These are phyloP conservation scores for Acanthurus lineatus DNA, from an alignment of 2,797 vertebrate species.

Conservation along the genomic window DNA sequence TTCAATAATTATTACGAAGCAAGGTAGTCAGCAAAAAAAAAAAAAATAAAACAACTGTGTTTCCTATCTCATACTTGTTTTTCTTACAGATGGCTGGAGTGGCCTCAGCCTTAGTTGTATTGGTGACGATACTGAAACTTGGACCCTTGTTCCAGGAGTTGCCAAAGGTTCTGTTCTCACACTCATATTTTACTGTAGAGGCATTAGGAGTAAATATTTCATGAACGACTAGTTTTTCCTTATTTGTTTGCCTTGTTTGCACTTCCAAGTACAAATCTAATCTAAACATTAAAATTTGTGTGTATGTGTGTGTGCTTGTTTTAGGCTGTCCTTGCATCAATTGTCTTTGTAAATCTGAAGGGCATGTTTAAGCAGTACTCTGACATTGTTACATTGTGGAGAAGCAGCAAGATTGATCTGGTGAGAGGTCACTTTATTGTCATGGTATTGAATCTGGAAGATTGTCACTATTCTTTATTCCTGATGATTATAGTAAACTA, in stretches of 20 bases:
- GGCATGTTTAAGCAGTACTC: slow-evolving; percentile 93
- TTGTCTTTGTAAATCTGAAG: slow-evolving; percentile 93
- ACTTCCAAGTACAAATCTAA: not conserved
- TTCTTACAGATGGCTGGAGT: slow-evolving; percentile 89
- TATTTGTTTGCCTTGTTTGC: not conserved
- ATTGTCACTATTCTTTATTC: not conserved
- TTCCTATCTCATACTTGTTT: not conserved
- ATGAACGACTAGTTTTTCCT: not conserved
- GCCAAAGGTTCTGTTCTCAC: slow-evolving; percentile 88
- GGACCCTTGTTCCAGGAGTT: slow-evolving; percentile 92
- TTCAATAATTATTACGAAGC: too few relatives aligned
- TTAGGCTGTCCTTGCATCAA: slow-evolving; percentile 91
- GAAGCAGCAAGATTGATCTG: slow-evolving; percentile 90
- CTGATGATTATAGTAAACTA: not conserved
- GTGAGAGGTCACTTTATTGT: slow-evolving; percentile 80
- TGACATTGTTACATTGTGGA: slow-evolving; percentile 91
- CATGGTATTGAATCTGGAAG: not conserved
- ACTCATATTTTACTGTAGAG: not conserved
- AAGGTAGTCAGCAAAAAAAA: too few relatives aligned
- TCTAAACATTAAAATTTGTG: not conserved
- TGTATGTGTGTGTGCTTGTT: slow-evolving; percentile 36
- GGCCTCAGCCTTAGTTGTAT: slow-evolving; percentile 89
- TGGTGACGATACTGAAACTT: slow-evolving; percentile 93
- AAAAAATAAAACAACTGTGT: too few relatives aligned
- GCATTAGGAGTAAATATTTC: not conserved